Percentiles rank a stretch among this genome's conserved stretches.
Evolutionary conservation across 2,888 invertebrate genomes (phyloP).

Genomic region (Iselma pallidipennis): DNA sequence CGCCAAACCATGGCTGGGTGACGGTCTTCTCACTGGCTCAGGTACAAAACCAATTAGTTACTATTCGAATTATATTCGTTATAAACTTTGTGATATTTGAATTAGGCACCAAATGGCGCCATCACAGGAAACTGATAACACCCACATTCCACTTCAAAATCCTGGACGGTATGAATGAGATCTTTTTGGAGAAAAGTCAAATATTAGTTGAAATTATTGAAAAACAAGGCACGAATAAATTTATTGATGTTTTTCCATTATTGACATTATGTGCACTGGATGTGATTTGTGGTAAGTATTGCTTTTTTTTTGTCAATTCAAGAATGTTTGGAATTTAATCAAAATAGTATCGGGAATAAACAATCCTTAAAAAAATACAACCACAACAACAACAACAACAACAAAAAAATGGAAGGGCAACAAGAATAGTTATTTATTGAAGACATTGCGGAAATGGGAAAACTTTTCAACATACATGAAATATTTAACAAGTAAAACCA

Average conservation of each 20-base stretch:
- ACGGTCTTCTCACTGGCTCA: conserved; percentile 39
- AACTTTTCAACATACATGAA: neutral
- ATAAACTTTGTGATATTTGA: no score
- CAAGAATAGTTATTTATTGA: neutral
- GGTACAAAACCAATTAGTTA: no score
- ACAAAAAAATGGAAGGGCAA: neutral
- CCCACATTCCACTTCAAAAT: conserved; percentile 48
- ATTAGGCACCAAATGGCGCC: conserved; percentile 38
- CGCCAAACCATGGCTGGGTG: conserved; percentile 36
- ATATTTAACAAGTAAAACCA: neutral
- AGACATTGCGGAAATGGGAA: conserved; percentile 2
- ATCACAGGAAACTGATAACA: conserved; percentile 40
- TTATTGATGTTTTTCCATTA: conserved; percentile 43
- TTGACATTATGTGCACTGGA: conserved; percentile 44
- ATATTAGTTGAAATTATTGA: conserved; percentile 34
- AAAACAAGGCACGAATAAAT: conserved; percentile 34
- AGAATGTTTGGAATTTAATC: neutral
- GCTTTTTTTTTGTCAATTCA: neutral
- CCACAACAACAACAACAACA: neutral
- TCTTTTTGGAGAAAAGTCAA: conserved; percentile 41
- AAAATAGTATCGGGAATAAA: neutral
- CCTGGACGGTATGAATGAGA: conserved; percentile 41
- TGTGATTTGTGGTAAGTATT: conserved; percentile 46
- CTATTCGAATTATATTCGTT: no score
- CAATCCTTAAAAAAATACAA: neutral